Conservation (phyloP, 2,888 invertebrate species). For the Coleophora deauratella region DNA sequence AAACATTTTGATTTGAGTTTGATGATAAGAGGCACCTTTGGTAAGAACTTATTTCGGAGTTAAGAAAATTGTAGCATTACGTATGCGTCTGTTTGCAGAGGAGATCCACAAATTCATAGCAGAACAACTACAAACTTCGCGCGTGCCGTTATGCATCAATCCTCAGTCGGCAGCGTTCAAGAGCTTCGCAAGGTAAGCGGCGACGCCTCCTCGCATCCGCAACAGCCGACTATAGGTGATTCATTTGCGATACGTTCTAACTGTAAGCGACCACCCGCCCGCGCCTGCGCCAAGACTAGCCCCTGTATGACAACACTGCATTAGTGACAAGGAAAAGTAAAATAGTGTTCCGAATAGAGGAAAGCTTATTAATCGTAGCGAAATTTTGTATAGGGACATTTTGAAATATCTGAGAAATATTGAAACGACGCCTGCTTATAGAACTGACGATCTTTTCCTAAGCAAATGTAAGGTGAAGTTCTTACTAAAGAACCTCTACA, state of each 20-base stretch:
- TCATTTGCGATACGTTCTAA: slow-evolving; percentile 69
- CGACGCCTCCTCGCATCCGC: slow-evolving; percentile 45
- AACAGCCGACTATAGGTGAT: slow-evolving; percentile 72
- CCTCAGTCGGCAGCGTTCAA: slow-evolving; percentile 99
- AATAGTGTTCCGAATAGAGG: slow-evolving; percentile 14
- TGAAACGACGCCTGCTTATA: too few species aligned
- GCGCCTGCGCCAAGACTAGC: slow-evolving; percentile 53
- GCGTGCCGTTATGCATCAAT: slow-evolving; percentile 99
- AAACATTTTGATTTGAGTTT: too few species aligned
- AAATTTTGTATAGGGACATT: too few species aligned
- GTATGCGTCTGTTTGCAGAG: slow-evolving; percentile 76
- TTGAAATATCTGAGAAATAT: too few species aligned
- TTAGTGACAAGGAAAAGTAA: slow-evolving; percentile 14
- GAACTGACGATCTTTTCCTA: too few species aligned
- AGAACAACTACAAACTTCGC: slow-evolving; percentile 94
- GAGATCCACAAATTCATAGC: slow-evolving; percentile 99
- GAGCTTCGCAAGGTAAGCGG: slow-evolving; percentile 98
- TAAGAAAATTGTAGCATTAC: too few species aligned
- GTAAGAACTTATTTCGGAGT: too few species aligned
- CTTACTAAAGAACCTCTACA: too few species aligned
- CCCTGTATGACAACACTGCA: slow-evolving; percentile 32
- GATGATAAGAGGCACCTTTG: too few species aligned
- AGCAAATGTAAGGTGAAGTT: too few species aligned
- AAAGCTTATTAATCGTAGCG: too few species aligned
- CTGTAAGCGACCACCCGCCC: slow-evolving; percentile 60